Base-by-base conservation (phyloP, 2,888 invertebrate genomes). In the Euplexia lucipara region DNA sequence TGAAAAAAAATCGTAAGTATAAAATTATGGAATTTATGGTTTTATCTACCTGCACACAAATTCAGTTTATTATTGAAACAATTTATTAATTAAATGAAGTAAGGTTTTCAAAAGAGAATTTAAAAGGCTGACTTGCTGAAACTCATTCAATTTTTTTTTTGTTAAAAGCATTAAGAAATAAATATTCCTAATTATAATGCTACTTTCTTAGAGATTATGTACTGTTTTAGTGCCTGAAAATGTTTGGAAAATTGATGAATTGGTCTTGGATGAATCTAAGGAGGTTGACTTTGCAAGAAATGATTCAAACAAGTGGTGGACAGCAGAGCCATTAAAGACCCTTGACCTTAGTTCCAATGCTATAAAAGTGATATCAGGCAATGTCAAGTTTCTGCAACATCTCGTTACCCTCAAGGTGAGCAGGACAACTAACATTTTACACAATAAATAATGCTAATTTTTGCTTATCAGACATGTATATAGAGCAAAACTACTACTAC, bases 341-440 rank as follows among this genome's bases (percentile, higher is more conserved):
- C 95, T 99, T 75, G 98, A 98, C 90, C 94, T 98, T 59, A 97
- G 97, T 86, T 97, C 97, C 14, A 98, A 98, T 91, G 95, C 96
- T 67, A 92, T 98, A 70, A 95, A 95, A 66, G 91, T 90, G 73
- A 93, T 98, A 83, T 96, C 97, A 60, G 91, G 96, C 37, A 96
- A 97, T 86, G 96, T 98, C 78, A 96, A 96, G 84, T 95, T 96
- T 79, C 94, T 98, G 67, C 95, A 96, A 76, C 96, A 97, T 83
- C 95, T 98, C 51, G 96, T 96, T 41, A 96, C 96, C 48, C 94
- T 98, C 82, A 97, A 97, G 95, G 98, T 98, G 93, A 93, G 93
- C 87, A 54, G 47, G 58, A 59, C 37, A 47, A 22, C 20, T 30
- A 14, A 22, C 37, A 41, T 10, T 45, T 18, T 52, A 51, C 42